Percentiles rank a stretch among this genome's conserved stretches.
phyloP scores from a whole-genome alignment of 2,797 vertebrate genomes.

The Aulostomus chinensis region DNA sequence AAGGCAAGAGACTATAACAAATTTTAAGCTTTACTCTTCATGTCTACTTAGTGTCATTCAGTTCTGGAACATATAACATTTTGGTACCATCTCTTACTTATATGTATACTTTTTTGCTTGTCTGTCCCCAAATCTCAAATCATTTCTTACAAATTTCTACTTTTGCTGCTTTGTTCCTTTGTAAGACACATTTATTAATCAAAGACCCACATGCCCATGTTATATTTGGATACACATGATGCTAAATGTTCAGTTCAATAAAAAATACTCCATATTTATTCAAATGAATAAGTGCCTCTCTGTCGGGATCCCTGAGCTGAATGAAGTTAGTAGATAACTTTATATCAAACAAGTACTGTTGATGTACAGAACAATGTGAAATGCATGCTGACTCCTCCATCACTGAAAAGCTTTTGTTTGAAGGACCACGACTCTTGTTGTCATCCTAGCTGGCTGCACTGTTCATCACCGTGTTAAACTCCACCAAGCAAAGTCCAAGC shows the following conservation, averaged over 20 bases:
- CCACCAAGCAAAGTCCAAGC: constrained; percentile 63
- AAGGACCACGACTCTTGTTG: constrained; percentile 14
- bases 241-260: too few species aligned
- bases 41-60: not conserved
- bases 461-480: constrained; percentile 68
- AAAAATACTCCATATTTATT: too few species aligned
- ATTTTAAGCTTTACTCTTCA: not conserved
- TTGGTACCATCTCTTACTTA: too few species aligned
- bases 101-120: too few species aligned
- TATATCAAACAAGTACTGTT: not conserved
- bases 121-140: too few species aligned
- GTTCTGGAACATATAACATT: not conserved
- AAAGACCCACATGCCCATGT: too few species aligned
- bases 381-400: not conserved
- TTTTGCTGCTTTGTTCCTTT: too few species aligned
- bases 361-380: not conserved
- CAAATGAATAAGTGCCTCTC: too few species aligned
- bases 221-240: too few species aligned
- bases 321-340: not conserved
- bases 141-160: too few species aligned
- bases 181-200: too few species aligned
- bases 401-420: not conserved
- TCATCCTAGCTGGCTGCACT: constrained; percentile 68
- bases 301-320: too few species aligned
- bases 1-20: not conserved